phyloP scores from a whole-genome alignment of 2,113 vertebrate genomes.

The Lonchura striata region DNA sequence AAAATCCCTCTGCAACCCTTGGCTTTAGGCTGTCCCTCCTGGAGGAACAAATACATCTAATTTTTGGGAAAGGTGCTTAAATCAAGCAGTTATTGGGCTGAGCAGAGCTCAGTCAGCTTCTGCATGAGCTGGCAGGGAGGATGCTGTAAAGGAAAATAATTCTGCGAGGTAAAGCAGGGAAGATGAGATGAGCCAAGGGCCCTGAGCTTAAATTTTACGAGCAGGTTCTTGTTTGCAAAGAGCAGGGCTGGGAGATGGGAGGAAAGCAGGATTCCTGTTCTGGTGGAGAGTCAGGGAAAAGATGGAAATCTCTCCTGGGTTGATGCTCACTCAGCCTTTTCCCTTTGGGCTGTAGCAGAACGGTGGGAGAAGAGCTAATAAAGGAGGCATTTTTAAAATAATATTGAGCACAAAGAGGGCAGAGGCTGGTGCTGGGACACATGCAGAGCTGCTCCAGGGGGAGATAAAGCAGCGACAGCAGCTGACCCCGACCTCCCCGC shows the following conservation, averaged over 20 bases:
- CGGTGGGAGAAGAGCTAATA: neutral
- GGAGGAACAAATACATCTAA: neutral
- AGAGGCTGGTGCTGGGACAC: neutral
- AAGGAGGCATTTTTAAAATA: neutral
- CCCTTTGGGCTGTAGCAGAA: neutral
- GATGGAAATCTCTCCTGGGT: neutral
- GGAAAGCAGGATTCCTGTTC: neutral
- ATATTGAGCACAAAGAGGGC: neutral
- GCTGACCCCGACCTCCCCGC: constrained; percentile 75
- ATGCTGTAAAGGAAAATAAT: neutral
- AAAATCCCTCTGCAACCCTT: neutral
- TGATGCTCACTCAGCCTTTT: neutral
- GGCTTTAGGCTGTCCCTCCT: neutral
- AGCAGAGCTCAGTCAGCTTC: neutral
- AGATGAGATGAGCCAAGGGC: neutral
- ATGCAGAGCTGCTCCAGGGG: neutral
- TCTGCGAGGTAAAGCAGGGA: neutral
- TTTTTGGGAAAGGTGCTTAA: neutral
- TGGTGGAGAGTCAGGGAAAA: neutral
- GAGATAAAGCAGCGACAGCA: constrained; percentile 19
- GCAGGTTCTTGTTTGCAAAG: neutral
- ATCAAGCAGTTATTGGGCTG: neutral
- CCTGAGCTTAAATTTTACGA: neutral
- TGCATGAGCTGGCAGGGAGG: neutral
- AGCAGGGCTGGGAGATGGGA: neutral